phyloP scores from a whole-genome alignment of 2,888 invertebrate species.

The Norana najaformis region DNA sequence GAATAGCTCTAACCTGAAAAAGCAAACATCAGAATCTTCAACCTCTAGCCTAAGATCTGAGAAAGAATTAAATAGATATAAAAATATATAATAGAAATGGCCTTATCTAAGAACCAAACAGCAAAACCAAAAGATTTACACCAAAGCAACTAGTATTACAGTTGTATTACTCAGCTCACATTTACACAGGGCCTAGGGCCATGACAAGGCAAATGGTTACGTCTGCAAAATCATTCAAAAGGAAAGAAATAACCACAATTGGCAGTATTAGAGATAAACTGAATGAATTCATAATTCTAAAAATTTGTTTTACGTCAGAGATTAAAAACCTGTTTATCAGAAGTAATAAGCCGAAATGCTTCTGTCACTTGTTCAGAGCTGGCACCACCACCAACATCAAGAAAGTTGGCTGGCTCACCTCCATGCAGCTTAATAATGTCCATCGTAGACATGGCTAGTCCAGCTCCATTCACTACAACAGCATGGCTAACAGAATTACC shows the following conservation, averaged over 20 bases:
- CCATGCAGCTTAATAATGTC: slow-evolving; percentile 95
- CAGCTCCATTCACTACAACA: slow-evolving; percentile 82
- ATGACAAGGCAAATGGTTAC: neutral
- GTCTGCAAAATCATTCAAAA: neutral
- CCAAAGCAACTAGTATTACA: neutral
- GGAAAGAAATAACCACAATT: neutral
- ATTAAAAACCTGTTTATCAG: slow-evolving; percentile 70
- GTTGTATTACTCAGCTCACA: neutral
- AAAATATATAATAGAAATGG: neutral
- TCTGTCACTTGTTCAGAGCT: slow-evolving; percentile 86
- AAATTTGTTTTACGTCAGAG: neutral
- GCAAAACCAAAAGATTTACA: neutral
- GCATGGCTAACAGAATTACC: too few relatives aligned
- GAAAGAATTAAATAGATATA: neutral
- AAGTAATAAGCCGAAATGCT: slow-evolving; percentile 94
- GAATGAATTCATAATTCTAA: neutral
- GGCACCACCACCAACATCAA: slow-evolving; percentile 95
- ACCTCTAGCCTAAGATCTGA: neutral
- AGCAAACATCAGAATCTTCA: neutral
- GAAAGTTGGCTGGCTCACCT: slow-evolving; percentile 92
- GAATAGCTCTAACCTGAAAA: slow-evolving; percentile 78
- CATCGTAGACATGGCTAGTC: slow-evolving; percentile 97
- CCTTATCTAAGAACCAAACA: neutral
- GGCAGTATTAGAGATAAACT: neutral
- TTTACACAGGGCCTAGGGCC: neutral